phyloP scores from a whole-genome alignment of 1,140 invertebrate genomes.

The Tetramorium alpestre region DNA sequence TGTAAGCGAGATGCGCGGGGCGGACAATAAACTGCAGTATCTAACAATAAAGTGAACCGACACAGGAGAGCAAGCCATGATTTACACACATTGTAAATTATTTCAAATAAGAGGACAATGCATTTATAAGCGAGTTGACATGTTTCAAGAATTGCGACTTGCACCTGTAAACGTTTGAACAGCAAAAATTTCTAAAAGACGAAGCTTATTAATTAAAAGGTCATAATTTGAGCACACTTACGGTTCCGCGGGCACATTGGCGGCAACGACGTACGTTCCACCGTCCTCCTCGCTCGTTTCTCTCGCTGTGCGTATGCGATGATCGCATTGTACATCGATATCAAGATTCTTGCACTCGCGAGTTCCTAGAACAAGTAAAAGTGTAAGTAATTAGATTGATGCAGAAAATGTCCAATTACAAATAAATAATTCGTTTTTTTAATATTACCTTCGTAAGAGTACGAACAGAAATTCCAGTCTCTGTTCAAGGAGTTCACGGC shows the following conservation, averaged over 20 bases:
- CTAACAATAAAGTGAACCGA: background rate
- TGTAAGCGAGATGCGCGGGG: conserved; percentile 1
- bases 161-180: background rate
- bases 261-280: conserved; percentile 92
- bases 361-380: conserved; percentile 78
- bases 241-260: conserved; percentile 93
- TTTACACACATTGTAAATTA: background rate
- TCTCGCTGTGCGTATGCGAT: conserved; percentile 86
- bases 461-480: conserved; percentile 97
- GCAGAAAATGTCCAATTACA: background rate
- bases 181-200: background rate
- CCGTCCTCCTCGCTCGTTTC: conserved; percentile 87
- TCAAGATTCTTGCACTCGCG: conserved; percentile 95
- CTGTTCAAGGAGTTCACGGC: conserved; percentile 95
- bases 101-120: background rate
- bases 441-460: conserved; percentile 91
- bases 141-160: conserved; percentile 16
- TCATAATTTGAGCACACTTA: conserved; percentile 85
- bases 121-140: background rate
- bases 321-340: conserved; percentile 96
- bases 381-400: background rate
- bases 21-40: background rate
- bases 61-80: conserved; percentile 24
- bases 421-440: background rate
- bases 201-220: background rate